A percentile compares a stretch with the other conserved stretches of the same genome.
Conservation (phyloP, 2,113 vertebrate genomes). For the Cephalopterus ornatus region DNA sequence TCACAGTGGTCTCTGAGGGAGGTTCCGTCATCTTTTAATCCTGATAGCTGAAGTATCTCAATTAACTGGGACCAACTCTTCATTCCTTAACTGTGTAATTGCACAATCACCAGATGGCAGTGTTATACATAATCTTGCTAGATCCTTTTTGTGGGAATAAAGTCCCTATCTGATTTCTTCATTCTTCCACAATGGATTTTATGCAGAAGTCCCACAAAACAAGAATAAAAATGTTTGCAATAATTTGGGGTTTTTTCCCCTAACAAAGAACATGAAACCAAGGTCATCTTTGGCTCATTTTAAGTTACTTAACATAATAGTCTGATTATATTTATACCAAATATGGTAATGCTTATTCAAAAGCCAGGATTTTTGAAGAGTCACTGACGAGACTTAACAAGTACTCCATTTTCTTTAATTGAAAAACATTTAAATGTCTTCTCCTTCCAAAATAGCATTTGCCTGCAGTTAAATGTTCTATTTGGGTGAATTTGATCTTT, state of each 20-base stretch:
- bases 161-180: background rate
- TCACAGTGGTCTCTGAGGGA: background rate
- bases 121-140: background rate
- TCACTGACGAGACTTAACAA: background rate
- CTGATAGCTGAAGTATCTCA: background rate
- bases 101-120: constrained; percentile 45
- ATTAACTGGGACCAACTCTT: background rate
- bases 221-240: background rate
- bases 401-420: background rate
- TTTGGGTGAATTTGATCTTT: constrained; percentile 24
- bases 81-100: background rate
- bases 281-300: background rate
- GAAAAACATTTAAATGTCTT: background rate
- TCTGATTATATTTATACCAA: background rate
- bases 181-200: background rate
- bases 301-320: background rate
- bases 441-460: background rate
- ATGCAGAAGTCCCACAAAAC: background rate
- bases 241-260: background rate
- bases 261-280: background rate
- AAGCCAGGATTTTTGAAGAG: background rate
- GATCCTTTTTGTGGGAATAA: background rate
- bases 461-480: background rate
- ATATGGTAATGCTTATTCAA: background rate
- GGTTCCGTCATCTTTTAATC: background rate